Evolutionary conservation across 1,140 invertebrate genomes (phyloP).

Genomic region (Stegodyphus mimosarum): DNA sequence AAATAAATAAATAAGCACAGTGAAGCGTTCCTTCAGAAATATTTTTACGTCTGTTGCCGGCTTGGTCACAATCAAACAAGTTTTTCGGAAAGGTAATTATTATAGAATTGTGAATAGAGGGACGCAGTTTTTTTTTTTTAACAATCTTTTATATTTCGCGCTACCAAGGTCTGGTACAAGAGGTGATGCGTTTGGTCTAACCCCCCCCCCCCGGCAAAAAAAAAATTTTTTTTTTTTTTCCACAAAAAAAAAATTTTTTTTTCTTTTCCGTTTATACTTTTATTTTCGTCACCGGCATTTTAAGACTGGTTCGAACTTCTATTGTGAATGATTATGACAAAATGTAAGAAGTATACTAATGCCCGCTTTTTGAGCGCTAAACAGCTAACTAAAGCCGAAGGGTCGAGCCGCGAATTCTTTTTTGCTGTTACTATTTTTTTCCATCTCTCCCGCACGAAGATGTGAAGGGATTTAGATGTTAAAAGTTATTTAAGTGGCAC

Average conservation of each 20-base stretch:
- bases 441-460: background rate
- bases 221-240: conserved; percentile 18
- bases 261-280: conserved; percentile 15
- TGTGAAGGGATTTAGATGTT: conserved; percentile 51
- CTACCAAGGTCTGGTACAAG: conserved; percentile 18
- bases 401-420: background rate
- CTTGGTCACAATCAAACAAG: conserved; percentile 55
- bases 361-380: conserved; percentile 22
- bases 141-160: conserved; percentile 55
- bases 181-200: conserved; percentile 42
- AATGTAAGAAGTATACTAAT: conserved; percentile 1
- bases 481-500: conserved; percentile 51
- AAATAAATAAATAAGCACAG: conserved; percentile 52
- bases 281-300: conserved; percentile 27
- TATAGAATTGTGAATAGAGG: conserved; percentile 53
- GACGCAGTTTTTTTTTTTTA: background rate
- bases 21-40: conserved; percentile 32
- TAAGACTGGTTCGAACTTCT: conserved; percentile 12
- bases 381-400: conserved; percentile 12
- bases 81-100: conserved; percentile 57
- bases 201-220: background rate
- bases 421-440: background rate
- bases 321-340: conserved; percentile 36
- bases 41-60: conserved; percentile 40
- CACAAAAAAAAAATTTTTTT: background rate